Evolutionary conservation across 2,888 invertebrate genomes (phyloP).

Genomic region (Calameuta pallipes): DNA sequence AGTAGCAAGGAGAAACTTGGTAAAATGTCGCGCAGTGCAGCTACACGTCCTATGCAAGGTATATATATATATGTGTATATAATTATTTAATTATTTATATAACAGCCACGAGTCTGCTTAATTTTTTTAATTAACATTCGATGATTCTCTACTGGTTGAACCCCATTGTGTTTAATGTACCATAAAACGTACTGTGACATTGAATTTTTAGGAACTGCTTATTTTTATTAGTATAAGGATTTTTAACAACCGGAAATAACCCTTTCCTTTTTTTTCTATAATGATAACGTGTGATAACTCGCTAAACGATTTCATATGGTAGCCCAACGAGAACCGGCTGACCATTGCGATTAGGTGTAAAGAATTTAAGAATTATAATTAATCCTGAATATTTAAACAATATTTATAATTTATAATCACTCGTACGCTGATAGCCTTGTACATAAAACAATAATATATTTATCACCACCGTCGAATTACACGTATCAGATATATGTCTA

Average conservation of each 20-base stretch:
- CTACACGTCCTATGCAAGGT: slow-evolving; percentile 62
- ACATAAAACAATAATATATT: neutral
- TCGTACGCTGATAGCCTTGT: neutral
- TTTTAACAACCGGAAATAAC: neutral
- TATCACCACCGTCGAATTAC: neutral
- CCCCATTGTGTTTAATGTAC: neutral
- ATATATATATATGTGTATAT: slow-evolving; percentile 25
- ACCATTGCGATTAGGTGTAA: neutral
- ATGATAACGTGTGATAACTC: neutral
- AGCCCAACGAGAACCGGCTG: neutral
- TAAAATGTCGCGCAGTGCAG: slow-evolving; percentile 63
- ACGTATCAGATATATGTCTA: neutral
- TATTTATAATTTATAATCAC: neutral
- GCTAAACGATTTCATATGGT: neutral
- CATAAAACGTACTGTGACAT: neutral
- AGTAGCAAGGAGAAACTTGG: slow-evolving; percentile 17
- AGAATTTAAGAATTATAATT: neutral
- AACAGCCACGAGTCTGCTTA: neutral
- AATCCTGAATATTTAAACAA: neutral
- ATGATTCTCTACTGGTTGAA: slow-evolving; percentile 9
- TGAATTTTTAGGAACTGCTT: neutral
- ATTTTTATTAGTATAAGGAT: neutral
- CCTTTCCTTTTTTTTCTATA: neutral
- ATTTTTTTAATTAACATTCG: slow-evolving; percentile 13
- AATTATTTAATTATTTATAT: slow-evolving; percentile 2